Percentiles rank a stretch among this genome's conserved stretches.
phyloP scores from a whole-genome alignment of 2,888 invertebrate genomes.

The Carcina quercana region DNA sequence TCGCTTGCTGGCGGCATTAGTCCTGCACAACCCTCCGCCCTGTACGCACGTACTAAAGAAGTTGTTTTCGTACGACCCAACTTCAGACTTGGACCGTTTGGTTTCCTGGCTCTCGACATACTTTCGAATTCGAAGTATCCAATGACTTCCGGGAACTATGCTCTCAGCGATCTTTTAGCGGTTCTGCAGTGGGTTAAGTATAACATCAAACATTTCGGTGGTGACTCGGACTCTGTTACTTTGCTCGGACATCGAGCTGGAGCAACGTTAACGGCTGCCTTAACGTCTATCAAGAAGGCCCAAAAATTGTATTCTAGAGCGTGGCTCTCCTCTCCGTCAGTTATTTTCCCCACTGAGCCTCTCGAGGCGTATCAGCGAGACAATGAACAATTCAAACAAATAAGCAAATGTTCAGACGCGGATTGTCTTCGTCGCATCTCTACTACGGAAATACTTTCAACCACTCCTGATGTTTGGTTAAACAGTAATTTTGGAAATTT shows the following conservation, averaged over 20 bases:
- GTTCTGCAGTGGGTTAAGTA: constrained; percentile 86
- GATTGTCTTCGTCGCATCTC: constrained; percentile 73
- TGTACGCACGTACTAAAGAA: constrained; percentile 84
- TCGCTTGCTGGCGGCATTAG: constrained; percentile 85
- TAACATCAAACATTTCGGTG: constrained; percentile 90
- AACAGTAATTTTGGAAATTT: constrained; percentile 75
- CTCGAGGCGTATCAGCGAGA: constrained; percentile 75
- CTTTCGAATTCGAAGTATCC: constrained; percentile 82
- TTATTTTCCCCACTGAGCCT: constrained; percentile 80
- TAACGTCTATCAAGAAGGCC: constrained; percentile 75
- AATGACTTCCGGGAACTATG: constrained; percentile 89
- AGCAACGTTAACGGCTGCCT: constrained; percentile 86
- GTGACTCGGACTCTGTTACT: constrained; percentile 84
- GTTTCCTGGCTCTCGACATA: constrained; percentile 85
- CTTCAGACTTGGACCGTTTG: constrained; percentile 85
- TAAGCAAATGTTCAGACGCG: constrained; percentile 70
- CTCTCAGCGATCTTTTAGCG: constrained; percentile 84
- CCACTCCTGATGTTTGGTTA: constrained; percentile 83
- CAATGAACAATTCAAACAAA: constrained; percentile 76
- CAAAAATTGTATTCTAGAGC: constrained; percentile 82
- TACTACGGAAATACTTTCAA: constrained; percentile 75
- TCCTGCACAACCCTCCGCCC: constrained; percentile 82
- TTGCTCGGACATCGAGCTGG: constrained; percentile 90
- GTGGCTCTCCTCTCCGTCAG: constrained; percentile 87
- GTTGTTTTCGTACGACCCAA: constrained; percentile 91